These are phyloP conservation scores for Eleginops maclovinus DNA, from an alignment of 2,113 vertebrate species.

Conservation along the genomic window DNA sequence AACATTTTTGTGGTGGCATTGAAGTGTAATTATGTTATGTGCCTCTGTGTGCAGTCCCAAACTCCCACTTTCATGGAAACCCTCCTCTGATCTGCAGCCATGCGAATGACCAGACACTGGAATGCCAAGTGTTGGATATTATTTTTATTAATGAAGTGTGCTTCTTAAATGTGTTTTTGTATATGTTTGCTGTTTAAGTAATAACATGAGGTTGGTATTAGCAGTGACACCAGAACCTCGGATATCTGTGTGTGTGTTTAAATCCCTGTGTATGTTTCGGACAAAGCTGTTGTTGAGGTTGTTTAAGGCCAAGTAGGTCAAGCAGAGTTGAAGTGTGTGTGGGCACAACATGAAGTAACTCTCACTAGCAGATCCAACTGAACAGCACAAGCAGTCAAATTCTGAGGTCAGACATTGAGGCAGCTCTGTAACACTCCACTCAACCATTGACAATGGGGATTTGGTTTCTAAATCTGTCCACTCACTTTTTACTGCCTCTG, in stretches of 20 bases:
- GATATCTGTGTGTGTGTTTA: constrained; percentile 34
- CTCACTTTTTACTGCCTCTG: constrained; percentile 4
- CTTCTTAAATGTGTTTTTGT: neutral
- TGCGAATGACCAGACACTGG: constrained; percentile 37
- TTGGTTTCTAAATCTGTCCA: constrained; percentile 56
- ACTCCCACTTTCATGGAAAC: constrained; percentile 52
- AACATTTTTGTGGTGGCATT: constrained; percentile 70
- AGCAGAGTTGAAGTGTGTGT: constrained; percentile 4
- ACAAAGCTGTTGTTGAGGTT: neutral
- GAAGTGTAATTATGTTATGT: constrained; percentile 69
- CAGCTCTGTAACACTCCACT: constrained; percentile 47
- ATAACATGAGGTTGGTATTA: constrained; percentile 26
- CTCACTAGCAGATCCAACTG: constrained; percentile 7
- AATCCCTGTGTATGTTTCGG: neutral
- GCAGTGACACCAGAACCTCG: constrained; percentile 45
- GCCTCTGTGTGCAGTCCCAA: constrained; percentile 39
- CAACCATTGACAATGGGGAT: constrained; percentile 55
- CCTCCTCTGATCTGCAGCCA: constrained; percentile 35
- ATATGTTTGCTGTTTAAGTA: constrained; percentile 26
- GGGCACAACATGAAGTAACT: constrained; percentile 5
- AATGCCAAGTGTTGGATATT: constrained; percentile 49
- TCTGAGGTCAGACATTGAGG: constrained; percentile 48
- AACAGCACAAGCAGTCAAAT: neutral
- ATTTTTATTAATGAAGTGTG: neutral
- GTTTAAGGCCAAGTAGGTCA: constrained; percentile 25